A percentile compares a stretch with the other conserved stretches of the same genome.
These are phyloP conservation scores for Pelodytes ibericus DNA, from an alignment of 2,797 vertebrate species.

Conservation along the genomic window DNA sequence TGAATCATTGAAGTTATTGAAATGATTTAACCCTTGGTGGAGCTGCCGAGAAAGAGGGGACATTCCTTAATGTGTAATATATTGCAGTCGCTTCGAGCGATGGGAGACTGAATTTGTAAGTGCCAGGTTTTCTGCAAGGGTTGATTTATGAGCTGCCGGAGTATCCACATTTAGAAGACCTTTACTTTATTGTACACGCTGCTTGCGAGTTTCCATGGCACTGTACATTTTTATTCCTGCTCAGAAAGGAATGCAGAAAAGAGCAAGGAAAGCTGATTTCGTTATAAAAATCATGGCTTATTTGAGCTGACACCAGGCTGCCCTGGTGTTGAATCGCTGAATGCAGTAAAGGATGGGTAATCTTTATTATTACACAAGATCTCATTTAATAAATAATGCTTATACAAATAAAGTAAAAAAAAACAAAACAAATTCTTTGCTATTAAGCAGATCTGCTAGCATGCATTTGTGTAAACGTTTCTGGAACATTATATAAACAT, in stretches of 20 bases:
- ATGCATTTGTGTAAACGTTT: no score
- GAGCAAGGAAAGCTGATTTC: conserved; percentile 38
- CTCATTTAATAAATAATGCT: conserved; percentile 38
- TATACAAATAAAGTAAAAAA: no score
- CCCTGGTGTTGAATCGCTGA: conserved; percentile 6
- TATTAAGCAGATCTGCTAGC: no score
- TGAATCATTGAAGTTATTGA: conserved; percentile 50
- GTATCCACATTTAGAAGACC: conserved; percentile 46
- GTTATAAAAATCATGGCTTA: conserved; percentile 30
- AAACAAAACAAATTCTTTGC: no score
- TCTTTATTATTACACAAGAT: conserved; percentile 41
- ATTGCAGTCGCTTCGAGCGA: conserved; percentile 19
- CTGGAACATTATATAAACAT: no score
- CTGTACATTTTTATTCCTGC: conserved; percentile 37
- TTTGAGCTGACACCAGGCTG: conserved; percentile 38
- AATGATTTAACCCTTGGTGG: conserved; percentile 49
- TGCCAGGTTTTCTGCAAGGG: conserved; percentile 37
- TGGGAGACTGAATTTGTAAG: conserved; percentile 42
- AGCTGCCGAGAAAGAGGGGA: background rate
- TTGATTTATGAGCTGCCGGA: conserved; percentile 49
- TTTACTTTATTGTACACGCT: conserved; percentile 46
- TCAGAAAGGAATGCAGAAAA: conserved; percentile 30
- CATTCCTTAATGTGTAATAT: conserved; percentile 35
- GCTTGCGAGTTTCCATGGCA: conserved; percentile 49
- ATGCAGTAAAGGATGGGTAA: conserved; percentile 23